Conservation (phyloP, 2,888 invertebrate genomes). For the Caenorhabditis panamensis region DNA sequence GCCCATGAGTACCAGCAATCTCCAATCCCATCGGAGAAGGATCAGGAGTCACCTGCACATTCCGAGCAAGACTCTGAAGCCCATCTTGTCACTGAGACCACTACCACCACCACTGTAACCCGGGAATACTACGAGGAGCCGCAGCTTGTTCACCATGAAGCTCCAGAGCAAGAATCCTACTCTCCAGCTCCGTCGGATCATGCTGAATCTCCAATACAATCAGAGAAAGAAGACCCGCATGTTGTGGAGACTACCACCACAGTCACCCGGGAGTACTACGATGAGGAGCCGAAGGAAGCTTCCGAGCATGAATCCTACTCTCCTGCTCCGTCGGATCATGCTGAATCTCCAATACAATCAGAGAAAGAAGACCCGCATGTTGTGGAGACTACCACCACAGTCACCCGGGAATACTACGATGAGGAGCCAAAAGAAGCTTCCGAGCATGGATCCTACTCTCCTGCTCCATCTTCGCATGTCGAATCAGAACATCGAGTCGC, state of each 20-base stretch:
- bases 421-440: conserved; percentile 13
- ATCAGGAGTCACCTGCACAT: background rate
- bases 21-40: conserved; percentile 38
- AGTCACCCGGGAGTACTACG: conserved; percentile 36
- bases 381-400: conserved; percentile 36
- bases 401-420: conserved; percentile 33
- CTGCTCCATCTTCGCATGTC: conserved; percentile 28
- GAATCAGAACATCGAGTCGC: conserved; percentile 19
- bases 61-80: background rate
- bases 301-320: too few relatives aligned
- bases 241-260: conserved; percentile 45
- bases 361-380: background rate
- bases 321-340: too few relatives aligned
- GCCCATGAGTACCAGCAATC: conserved; percentile 27
- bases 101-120: conserved; percentile 34
- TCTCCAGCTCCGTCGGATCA: conserved; percentile 27
- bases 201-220: conserved; percentile 17
- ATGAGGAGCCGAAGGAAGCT: conserved; percentile 3
- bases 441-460: background rate
- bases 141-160: conserved; percentile 3
- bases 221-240: conserved; percentile 29
- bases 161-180: conserved; percentile 8
- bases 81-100: conserved; percentile 3
- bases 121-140: conserved; percentile 42
- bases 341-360: background rate